Evolutionary conservation across 2,113 vertebrate species (phyloP).

Genomic region (Zapornia atra): DNA sequence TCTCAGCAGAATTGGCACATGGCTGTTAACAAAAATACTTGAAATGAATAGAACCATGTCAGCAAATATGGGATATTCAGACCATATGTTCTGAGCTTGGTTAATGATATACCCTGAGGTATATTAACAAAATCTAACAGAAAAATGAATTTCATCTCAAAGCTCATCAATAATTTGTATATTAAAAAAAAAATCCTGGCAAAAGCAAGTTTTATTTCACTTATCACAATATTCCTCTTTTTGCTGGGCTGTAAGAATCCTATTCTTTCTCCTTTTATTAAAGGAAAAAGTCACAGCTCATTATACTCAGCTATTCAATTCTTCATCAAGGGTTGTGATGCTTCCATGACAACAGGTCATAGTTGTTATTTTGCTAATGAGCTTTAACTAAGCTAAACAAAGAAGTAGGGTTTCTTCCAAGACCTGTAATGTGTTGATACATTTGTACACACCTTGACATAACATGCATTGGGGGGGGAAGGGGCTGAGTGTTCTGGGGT

Average conservation of each 20-base stretch:
- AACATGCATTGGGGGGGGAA: background rate
- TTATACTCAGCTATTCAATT: background rate
- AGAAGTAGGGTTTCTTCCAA: background rate
- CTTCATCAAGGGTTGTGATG: background rate
- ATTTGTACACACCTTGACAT: background rate
- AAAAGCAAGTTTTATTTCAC: slow-evolving; percentile 9
- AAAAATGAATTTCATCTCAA: background rate
- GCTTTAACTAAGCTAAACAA: background rate
- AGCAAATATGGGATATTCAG: slow-evolving; percentile 27
- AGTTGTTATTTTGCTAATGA: background rate
- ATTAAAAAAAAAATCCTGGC: background rate
- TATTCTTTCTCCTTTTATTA: background rate
- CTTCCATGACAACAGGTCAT: background rate
- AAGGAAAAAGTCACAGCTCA: background rate
- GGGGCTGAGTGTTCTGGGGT: background rate
- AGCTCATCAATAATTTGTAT: slow-evolving; percentile 2
- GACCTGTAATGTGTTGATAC: background rate
- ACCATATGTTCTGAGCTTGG: background rate
- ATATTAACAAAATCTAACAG: slow-evolving; percentile 6
- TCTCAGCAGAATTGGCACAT: slow-evolving; percentile 10
- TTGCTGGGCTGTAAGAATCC: background rate
- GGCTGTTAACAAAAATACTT: slow-evolving; percentile 7
- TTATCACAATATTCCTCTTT: background rate
- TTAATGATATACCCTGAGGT: background rate
- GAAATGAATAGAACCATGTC: background rate